Percentiles rank a stretch among this genome's conserved stretches.
Evolutionary conservation across 2,888 invertebrate species (phyloP).

Genomic region (Eristalis pertinax): DNA sequence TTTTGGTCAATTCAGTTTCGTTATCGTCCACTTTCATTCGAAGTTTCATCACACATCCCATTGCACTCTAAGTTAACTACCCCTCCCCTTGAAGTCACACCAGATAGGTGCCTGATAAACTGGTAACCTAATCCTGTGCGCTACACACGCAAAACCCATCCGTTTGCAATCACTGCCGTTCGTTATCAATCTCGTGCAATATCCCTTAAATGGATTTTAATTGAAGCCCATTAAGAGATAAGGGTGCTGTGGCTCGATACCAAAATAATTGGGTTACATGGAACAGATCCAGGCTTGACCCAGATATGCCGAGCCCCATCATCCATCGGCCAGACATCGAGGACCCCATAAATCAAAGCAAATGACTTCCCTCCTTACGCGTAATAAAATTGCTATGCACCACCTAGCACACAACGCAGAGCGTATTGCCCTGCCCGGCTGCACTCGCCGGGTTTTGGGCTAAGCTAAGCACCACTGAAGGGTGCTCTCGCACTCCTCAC

Average conservation of each 20-base stretch:
- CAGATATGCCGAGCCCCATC: not conserved
- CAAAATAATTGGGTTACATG: constrained; percentile 67
- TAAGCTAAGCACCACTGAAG: not conserved
- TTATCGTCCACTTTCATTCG: too few relatives aligned
- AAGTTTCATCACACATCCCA: too few relatives aligned
- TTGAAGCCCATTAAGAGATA: constrained; percentile 60
- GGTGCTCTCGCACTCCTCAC: constrained; percentile 2
- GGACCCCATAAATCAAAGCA: constrained; percentile 63
- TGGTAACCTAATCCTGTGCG: not conserved
- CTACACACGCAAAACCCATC: not conserved
- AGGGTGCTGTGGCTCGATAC: constrained; percentile 46
- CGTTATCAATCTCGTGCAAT: not conserved
- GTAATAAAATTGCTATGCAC: constrained; percentile 66
- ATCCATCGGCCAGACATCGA: constrained; percentile 15
- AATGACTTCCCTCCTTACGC: constrained; percentile 66
- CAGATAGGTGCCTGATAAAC: not conserved
- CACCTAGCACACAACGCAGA: constrained; percentile 41
- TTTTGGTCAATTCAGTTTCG: too few relatives aligned
- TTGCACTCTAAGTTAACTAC: too few relatives aligned
- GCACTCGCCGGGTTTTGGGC: constrained; percentile 14
- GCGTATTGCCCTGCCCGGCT: constrained; percentile 37
- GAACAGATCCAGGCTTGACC: constrained; percentile 50
- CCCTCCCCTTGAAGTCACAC: too few relatives aligned
- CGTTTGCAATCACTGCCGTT: not conserved
- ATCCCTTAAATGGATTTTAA: constrained; percentile 60